phyloP scores from a whole-genome alignment of 2,113 vertebrate species.

The Xiphorhynchus elegans region DNA sequence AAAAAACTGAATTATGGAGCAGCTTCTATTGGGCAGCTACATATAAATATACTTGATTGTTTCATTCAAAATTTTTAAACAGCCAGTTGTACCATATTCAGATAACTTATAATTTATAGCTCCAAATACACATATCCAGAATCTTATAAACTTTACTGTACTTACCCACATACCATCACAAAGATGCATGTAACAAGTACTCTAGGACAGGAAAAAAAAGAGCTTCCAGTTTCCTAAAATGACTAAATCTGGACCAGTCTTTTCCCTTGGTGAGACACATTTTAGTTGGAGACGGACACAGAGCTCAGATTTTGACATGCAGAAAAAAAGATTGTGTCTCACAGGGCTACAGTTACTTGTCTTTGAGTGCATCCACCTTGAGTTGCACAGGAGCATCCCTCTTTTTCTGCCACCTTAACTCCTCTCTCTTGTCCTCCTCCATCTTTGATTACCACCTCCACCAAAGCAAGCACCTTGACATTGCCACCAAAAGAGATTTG shows the following conservation, averaged over 20 bases:
- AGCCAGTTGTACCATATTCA: neutral
- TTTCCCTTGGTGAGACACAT: neutral
- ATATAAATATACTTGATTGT: neutral
- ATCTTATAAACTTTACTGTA: neutral
- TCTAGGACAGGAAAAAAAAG: neutral
- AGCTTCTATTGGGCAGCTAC: neutral
- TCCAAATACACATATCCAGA: neutral
- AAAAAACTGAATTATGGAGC: neutral
- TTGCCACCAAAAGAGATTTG: neutral
- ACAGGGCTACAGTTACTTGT: neutral
- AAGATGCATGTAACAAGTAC: neutral
- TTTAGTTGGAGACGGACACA: neutral
- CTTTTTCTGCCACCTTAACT: neutral
- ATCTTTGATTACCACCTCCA: neutral
- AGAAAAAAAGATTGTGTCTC: neutral
- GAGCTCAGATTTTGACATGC: neutral
- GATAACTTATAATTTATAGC: neutral
- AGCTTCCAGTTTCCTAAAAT: neutral
- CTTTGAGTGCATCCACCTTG: neutral
- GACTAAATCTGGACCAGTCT: neutral
- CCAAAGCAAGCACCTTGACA: neutral
- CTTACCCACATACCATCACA: neutral
- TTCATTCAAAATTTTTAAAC: neutral
- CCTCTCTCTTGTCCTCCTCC: neutral
- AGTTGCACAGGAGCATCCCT: neutral